phyloP scores from a whole-genome alignment of 2,797 vertebrate genomes.

The Chelon labrosus region DNA sequence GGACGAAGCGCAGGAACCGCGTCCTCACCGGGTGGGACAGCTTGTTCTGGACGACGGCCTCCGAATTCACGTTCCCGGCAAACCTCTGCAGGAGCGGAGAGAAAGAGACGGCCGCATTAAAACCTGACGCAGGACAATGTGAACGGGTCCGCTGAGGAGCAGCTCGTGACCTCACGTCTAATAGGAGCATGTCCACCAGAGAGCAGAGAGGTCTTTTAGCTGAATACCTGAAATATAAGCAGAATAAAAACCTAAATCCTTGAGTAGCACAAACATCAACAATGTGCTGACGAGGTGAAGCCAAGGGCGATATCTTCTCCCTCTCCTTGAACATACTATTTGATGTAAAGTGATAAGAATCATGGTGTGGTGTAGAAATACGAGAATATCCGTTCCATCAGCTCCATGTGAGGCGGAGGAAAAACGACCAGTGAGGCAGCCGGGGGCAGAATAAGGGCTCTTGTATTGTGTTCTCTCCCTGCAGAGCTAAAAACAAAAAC shows the following conservation, averaged over 20 bases:
- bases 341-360: conserved; percentile 69
- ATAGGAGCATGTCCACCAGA: conserved; percentile 28
- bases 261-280: conserved; percentile 33
- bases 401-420: conserved; percentile 22
- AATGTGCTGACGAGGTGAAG: conserved; percentile 52
- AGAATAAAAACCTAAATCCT: conserved; percentile 44
- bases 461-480: conserved; percentile 47
- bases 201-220: conserved; percentile 13
- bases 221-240: conserved; percentile 49
- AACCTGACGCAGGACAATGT: conserved; percentile 11
- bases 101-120: background rate
- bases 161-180: too few species aligned
- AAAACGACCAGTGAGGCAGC: conserved; percentile 43
- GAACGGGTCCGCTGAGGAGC: background rate
- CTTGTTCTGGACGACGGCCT: conserved; percentile 91
- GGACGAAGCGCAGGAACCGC: conserved; percentile 93
- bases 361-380: conserved; percentile 43
- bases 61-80: conserved; percentile 91
- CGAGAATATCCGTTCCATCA: conserved; percentile 40
- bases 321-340: conserved; percentile 53
- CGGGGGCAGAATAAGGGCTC: conserved; percentile 36
- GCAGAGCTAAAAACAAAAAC: conserved; percentile 62
- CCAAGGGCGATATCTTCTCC: conserved; percentile 48
- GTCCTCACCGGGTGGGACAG: conserved; percentile 90
- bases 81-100: conserved; percentile 84